Conservation (phyloP, 2,113 vertebrate genomes). For the Syrmaticus mikado region DNA sequence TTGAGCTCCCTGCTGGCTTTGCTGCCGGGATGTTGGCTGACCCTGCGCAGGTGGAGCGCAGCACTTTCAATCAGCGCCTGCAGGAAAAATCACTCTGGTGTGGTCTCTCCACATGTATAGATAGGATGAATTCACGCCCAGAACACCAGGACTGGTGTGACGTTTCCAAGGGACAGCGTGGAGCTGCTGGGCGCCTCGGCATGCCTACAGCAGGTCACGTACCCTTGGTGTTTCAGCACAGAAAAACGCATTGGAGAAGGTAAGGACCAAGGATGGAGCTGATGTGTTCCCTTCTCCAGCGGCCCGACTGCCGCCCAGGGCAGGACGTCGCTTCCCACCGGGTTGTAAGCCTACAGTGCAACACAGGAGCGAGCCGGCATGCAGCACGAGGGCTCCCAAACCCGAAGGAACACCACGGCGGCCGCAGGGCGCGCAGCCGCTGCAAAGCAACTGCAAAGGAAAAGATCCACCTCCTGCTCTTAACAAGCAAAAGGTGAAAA, state of each 20-base stretch:
- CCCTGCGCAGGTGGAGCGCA: neutral
- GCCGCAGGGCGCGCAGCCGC: neutral
- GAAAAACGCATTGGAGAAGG: neutral
- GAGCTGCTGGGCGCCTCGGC: neutral
- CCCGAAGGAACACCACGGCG: neutral
- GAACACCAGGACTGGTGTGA: neutral
- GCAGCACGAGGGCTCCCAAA: neutral
- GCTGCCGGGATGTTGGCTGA: neutral
- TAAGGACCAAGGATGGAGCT: neutral
- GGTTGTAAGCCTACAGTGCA: rapidly evolving
- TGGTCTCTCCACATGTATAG: neutral
- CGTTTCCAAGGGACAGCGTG: neutral
- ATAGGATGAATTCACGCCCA: neutral
- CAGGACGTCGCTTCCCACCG: neutral
- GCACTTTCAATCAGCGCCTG: rapidly evolving
- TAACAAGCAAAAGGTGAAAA: neutral
- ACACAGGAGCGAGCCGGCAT: neutral
- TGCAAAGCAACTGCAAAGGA: neutral
- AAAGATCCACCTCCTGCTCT: neutral
- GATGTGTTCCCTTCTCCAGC: neutral
- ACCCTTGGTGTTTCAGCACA: neutral
- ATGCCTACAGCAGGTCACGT: neutral
- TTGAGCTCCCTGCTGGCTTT: neutral
- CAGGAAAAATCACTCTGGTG: neutral
- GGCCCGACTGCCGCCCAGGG: neutral